Conservation (phyloP, 1,140 invertebrate genomes). For the Samia ricini region DNA sequence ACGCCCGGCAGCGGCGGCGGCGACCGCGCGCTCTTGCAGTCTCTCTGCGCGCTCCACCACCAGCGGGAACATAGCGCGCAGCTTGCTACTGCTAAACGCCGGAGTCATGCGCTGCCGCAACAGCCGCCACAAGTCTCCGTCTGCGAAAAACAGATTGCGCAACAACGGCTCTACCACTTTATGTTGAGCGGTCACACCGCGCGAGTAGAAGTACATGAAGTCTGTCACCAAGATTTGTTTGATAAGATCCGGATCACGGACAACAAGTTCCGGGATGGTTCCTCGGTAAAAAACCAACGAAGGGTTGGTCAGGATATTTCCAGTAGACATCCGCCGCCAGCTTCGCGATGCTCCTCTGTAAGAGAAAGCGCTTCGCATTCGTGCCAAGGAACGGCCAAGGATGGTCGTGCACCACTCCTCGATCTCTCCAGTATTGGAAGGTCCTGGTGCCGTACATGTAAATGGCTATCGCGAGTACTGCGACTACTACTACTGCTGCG, state of each 20-base stretch:
- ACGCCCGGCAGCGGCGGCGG: constrained; percentile 15
- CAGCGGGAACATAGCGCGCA: constrained; percentile 77
- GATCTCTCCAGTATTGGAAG: constrained; percentile 65
- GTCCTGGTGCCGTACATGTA: constrained; percentile 44
- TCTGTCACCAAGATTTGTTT: constrained; percentile 78
- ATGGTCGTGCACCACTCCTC: constrained; percentile 55
- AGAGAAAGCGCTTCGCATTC: constrained; percentile 28
- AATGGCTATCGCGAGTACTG: constrained; percentile 19
- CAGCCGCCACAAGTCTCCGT: constrained; percentile 73
- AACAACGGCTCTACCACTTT: constrained; percentile 54
- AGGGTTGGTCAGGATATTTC: constrained; percentile 35
- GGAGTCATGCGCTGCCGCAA: constrained; percentile 78
- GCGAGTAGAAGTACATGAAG: constrained; percentile 74
- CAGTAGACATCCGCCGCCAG: constrained; percentile 37
- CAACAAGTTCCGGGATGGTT: constrained; percentile 66
- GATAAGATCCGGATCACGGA: constrained; percentile 78
- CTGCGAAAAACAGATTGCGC: constrained; percentile 42
- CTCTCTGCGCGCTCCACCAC: constrained; percentile 53
- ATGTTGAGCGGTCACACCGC: constrained; percentile 28
- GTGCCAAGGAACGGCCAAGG: constrained; percentile 63
- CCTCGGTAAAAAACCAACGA: constrained; percentile 43
- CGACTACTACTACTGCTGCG: constrained; percentile 18
- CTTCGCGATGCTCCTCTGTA: constrained; percentile 32
- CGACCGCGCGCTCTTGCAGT: constrained; percentile 39
- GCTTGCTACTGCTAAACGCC: constrained; percentile 78